A percentile compares a stretch with the other conserved stretches of the same genome.
Evolutionary conservation across 2,113 vertebrate species (phyloP).

Genomic region (Hassar affinis): DNA sequence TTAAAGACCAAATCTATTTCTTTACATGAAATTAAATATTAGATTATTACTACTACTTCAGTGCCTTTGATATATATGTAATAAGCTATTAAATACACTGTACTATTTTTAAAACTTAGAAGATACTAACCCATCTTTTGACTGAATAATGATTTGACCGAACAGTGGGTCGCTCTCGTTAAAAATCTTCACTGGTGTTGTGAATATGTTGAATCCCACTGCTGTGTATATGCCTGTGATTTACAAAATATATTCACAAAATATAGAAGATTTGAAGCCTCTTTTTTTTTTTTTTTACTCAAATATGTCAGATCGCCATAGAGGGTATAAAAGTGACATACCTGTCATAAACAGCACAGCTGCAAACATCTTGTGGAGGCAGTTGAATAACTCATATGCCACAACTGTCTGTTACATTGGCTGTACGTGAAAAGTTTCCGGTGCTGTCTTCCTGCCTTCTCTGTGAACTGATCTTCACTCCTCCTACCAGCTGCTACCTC

Average conservation of each 20-base stretch:
- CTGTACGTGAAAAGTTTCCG: not conserved
- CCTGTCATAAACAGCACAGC: constrained; percentile 4
- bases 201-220: constrained; percentile 53
- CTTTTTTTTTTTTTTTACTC: not conserved
- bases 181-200: constrained; percentile 28
- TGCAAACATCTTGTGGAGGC: constrained; percentile 16
- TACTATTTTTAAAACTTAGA: not conserved
- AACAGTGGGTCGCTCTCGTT: constrained; percentile 42
- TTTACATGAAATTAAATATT: not conserved
- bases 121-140: constrained; percentile 48
- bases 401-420: not conserved
- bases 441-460: not conserved
- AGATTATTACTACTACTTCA: not conserved
- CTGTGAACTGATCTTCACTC: not conserved
- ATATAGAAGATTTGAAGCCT: not conserved
- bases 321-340: not conserved
- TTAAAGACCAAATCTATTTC: not conserved
- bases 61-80: not conserved
- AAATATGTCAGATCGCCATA: not conserved
- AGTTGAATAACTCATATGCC: not conserved
- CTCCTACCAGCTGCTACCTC: not conserved
- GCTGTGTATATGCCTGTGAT: constrained; percentile 43
- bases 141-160: constrained; percentile 54
- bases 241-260: not conserved
- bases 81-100: not conserved